Evolutionary conservation across 2,888 invertebrate species (phyloP), one percentile per base, ranked within the genome.

Genomic region (Pseudococcus jackbeardsleyi): DNA sequence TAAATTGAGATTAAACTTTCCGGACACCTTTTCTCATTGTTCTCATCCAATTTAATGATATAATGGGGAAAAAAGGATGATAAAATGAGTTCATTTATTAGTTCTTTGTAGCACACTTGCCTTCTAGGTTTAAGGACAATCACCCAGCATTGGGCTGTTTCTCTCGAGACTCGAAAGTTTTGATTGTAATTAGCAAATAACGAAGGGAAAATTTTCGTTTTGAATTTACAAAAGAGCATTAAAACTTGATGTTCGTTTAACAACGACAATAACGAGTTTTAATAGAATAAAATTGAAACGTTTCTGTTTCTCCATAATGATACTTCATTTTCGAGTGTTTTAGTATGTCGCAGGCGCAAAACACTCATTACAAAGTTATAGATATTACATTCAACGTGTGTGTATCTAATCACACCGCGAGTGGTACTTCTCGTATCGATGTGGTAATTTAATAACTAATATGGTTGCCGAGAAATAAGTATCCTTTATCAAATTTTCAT

Each of bases 251-350:
- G 64, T 33, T 33, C 39, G 7, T 39, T 39, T 33, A 72, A 72
- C 72, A 72, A 72, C 39, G 72, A 72, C 39, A 17, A 22, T 22
- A 22, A 72, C 72, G 72, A 72, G 33, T 72, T 72, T 5, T 17
- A 72, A 72, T 39, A 72, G 72, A 33, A 64, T 22, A 19, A 64
- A 72, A 72, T 72, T 72, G 39, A 39, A 15, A 72, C 72, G 72
- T 72, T 72, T 72, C 72, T 33, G 72, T 72, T 72, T 72, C 72
- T 33, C 64, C 3, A 64, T 54, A n/a, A 72, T 72, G 72, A 72
- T 72, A 72, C 72, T 72, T 72, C 64, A 33, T 17, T 33, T 72
- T 72, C 72, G 39, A 72, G 72, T 72, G 72, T 33, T 72, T 26
- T 33, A 39, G 33, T 33, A 17, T 33, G 15, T 72, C 39, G 33